These are phyloP conservation scores for Sepiola atlantica DNA, from an alignment of 2,888 invertebrate genomes.

Conservation along the genomic window DNA sequence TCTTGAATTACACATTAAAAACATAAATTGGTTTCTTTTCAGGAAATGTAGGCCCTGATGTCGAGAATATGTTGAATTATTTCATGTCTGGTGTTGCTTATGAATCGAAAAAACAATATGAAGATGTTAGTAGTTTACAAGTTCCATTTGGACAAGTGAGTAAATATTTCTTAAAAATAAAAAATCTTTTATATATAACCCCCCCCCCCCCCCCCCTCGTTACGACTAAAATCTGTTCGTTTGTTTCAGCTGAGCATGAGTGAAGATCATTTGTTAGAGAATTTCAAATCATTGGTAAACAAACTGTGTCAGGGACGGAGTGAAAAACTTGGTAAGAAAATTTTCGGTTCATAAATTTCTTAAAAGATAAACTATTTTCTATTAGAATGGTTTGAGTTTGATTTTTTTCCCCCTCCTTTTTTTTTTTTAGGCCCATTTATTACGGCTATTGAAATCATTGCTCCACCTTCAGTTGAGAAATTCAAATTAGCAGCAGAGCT, in stretches of 20 bases:
- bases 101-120: conserved; percentile 55
- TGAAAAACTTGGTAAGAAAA: conserved; percentile 49
- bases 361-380: too few relatives aligned
- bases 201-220: neutral
- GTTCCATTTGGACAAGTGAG: conserved; percentile 63
- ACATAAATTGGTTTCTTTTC: conserved; percentile 40
- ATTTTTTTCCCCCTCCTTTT: neutral
- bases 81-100: conserved; percentile 57
- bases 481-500: conserved; percentile 58
- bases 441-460: conserved; percentile 57
- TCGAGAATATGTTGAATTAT: conserved; percentile 56
- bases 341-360: neutral
- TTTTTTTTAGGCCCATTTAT: conserved; percentile 62
- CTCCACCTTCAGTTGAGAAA: conserved; percentile 68
- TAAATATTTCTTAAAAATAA: neutral
- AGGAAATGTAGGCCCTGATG: conserved; percentile 58
- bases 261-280: conserved; percentile 58
- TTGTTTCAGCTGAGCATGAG: conserved; percentile 60
- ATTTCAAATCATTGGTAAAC: conserved; percentile 58
- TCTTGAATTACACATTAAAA: neutral
- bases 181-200: neutral
- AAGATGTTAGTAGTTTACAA: conserved; percentile 54
- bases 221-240: neutral
- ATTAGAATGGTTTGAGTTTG: neutral
- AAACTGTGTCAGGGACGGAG: conserved; percentile 54